Conservation (phyloP, 2,888 invertebrate genomes). For the Terebella lapidaria region DNA sequence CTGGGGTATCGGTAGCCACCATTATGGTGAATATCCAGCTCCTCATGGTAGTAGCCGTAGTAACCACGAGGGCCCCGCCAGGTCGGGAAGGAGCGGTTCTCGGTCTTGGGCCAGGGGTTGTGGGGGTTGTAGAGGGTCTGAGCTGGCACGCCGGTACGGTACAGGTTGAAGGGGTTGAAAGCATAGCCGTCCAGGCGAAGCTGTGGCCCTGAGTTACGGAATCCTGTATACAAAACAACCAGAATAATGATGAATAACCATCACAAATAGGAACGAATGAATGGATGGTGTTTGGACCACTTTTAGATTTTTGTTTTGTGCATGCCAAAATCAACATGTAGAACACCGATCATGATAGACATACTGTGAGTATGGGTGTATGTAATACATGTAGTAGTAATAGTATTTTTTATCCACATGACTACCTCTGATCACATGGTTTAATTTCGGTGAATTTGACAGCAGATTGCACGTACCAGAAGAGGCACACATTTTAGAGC, state of each 20-base stretch:
- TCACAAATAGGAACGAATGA: too few relatives aligned
- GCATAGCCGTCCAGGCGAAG: constrained; percentile 29
- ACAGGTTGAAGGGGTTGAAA: constrained; percentile 30
- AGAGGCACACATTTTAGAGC: constrained; percentile 23
- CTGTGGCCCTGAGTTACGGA: constrained; percentile 20
- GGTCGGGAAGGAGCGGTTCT: constrained; percentile 26
- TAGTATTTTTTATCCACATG: too few relatives aligned
- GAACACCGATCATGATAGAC: too few relatives aligned
- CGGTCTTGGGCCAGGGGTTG: constrained; percentile 29
- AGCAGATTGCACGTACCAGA: constrained; percentile 2
- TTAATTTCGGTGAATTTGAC: too few relatives aligned
- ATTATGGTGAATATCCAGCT: constrained; percentile 29
- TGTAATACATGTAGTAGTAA: too few relatives aligned
- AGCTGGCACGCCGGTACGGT: constrained; percentile 29
- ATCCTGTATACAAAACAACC: constrained; percentile 14
- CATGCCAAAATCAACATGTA: too few relatives aligned
- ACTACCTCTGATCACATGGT: too few relatives aligned
- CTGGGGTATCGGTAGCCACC: constrained; percentile 27
- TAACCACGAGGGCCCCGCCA: constrained; percentile 31
- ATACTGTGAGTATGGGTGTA: too few relatives aligned
- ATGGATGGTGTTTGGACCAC: too few relatives aligned
- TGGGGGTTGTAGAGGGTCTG: constrained; percentile 29
- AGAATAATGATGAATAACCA: too few relatives aligned
- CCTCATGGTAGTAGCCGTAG: constrained; percentile 34
- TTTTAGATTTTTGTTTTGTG: too few relatives aligned